phyloP scores from a whole-genome alignment of 2,113 vertebrate genomes.

The Lontra canadensis region DNA sequence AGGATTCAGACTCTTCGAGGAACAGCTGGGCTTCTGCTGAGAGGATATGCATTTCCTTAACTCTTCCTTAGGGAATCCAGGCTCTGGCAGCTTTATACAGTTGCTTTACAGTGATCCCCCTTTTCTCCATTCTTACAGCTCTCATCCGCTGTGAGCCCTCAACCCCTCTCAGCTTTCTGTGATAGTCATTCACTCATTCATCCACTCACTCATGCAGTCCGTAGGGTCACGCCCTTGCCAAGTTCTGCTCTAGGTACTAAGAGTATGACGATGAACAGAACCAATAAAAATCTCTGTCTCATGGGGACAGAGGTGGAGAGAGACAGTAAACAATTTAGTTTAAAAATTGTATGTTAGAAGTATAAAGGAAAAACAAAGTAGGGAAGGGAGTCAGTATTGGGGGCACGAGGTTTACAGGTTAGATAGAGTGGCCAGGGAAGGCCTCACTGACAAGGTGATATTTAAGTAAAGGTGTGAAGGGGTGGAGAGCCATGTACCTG shows the following conservation, averaged over 20 bases:
- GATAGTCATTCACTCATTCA: background rate
- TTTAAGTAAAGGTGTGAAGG: background rate
- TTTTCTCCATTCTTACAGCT: background rate
- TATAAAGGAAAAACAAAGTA: background rate
- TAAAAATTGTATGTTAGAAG: background rate
- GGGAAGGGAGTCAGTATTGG: background rate
- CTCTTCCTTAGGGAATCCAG: background rate
- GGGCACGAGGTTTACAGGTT: background rate
- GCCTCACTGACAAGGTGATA: background rate
- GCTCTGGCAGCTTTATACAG: no score
- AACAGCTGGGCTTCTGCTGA: background rate
- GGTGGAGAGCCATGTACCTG: fast-evolving
- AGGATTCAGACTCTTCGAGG: background rate
- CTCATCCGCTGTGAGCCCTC: background rate
- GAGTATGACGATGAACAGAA: background rate
- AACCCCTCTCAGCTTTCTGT: background rate
- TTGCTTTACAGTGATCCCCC: background rate
- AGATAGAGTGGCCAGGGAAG: background rate
- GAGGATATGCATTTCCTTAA: background rate
- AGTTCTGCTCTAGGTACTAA: background rate
- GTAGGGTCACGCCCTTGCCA: background rate
- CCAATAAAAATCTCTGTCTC: background rate
- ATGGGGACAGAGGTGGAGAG: background rate
- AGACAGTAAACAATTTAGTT: background rate
- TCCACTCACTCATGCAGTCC: background rate